phyloP scores from a whole-genome alignment of 1,140 invertebrate genomes.

The Limonius californicus region DNA sequence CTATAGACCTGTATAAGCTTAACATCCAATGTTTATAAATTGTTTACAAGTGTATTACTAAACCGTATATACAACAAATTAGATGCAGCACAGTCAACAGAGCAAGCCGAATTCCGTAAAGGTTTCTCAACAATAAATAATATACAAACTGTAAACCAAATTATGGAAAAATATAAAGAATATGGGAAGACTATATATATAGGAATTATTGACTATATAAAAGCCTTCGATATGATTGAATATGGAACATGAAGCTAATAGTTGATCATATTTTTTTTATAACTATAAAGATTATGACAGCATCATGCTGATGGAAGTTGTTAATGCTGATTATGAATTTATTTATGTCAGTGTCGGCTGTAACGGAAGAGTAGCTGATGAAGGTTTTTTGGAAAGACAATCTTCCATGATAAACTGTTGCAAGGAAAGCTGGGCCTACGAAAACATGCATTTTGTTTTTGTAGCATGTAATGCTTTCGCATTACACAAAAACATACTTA shows the following conservation, averaged over 20 bases:
- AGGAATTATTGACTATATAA: too few species aligned
- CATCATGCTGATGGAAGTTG: conserved; percentile 42
- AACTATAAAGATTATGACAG: conserved; percentile 48
- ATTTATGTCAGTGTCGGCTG: conserved; percentile 43
- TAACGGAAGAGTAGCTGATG: conserved; percentile 41
- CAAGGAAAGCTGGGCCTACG: conserved; percentile 14
- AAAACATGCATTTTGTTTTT: conserved; percentile 32
- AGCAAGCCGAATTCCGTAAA: too few species aligned
- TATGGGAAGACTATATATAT: too few species aligned
- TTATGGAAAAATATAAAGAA: too few species aligned
- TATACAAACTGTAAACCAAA: too few species aligned
- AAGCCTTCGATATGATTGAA: too few species aligned
- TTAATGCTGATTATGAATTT: conserved; percentile 45
- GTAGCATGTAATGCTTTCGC: conserved; percentile 45
- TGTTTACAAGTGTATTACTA: background rate
- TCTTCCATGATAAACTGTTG: conserved; percentile 24
- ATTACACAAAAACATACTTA: conserved; percentile 39
- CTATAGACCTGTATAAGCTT: background rate
- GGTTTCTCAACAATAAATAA: too few species aligned
- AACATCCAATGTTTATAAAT: too few species aligned
- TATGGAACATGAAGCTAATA: conserved; percentile 2
- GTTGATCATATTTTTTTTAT: conserved; percentile 22
- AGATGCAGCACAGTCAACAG: too few species aligned
- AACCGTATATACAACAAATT: too few species aligned
- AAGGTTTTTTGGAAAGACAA: conserved; percentile 36